Evolutionary conservation across 2,797 vertebrate species (phyloP).

Genomic region (Ispidina picta): DNA sequence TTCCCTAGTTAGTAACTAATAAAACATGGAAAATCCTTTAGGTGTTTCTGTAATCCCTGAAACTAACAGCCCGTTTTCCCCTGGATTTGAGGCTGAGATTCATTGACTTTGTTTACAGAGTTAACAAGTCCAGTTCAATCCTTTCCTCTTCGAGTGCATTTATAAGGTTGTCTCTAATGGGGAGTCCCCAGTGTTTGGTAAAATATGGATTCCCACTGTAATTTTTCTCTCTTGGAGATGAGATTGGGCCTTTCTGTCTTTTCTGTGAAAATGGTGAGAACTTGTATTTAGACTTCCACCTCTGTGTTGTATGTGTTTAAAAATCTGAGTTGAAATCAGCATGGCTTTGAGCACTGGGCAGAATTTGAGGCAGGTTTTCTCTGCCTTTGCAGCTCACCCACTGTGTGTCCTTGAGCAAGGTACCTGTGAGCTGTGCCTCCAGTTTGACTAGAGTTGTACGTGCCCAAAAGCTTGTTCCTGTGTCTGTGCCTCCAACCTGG

Average conservation of each 20-base stretch:
- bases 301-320: background rate
- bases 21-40: background rate
- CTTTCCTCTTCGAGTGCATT: background rate
- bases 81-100: background rate
- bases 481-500: background rate
- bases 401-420: background rate
- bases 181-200: background rate
- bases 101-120: background rate
- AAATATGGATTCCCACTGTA: background rate
- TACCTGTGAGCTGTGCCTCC: background rate
- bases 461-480: background rate
- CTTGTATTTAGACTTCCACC: background rate
- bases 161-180: background rate
- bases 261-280: background rate
- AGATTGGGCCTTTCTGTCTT: background rate
- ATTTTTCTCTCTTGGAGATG: background rate
- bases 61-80: background rate
- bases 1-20: background rate
- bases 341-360: background rate
- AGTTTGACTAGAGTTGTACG: background rate
- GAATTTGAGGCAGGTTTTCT: background rate
- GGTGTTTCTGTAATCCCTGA: background rate
- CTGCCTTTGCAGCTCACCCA: accelerated
- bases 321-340: background rate
- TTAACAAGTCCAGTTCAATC: background rate